Evolutionary conservation across 35 echinoderm and acorn worm species (phyloP).

Genomic region (Stichopus chloronotus): DNA sequence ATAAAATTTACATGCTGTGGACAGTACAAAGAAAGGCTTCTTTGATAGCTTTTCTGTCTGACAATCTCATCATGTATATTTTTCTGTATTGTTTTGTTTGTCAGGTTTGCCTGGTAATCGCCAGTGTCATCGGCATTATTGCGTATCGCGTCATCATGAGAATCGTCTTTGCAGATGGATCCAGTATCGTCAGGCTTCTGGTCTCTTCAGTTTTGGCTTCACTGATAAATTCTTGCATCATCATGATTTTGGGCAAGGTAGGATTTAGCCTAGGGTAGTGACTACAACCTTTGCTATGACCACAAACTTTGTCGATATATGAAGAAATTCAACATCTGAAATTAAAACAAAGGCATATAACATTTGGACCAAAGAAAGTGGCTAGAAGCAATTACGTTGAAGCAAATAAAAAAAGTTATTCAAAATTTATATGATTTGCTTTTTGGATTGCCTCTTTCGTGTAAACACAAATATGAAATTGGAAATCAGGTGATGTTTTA

Average conservation of each 20-base stretch:
- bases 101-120: slow-evolving; percentile 83
- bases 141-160: slow-evolving; percentile 74
- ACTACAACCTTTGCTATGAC: background rate
- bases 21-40: no score
- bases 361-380: no score
- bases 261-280: background rate
- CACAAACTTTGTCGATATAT: no score
- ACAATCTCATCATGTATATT: background rate
- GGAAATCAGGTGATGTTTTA: no score
- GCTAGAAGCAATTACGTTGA: no score
- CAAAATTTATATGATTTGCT: no score
- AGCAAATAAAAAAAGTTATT: no score
- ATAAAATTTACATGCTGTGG: no score
- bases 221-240: slow-evolving; percentile 79
- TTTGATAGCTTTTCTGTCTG: background rate
- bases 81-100: background rate
- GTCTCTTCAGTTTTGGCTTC: slow-evolving; percentile 69
- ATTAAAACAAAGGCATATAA: background rate
- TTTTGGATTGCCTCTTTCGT: no score
- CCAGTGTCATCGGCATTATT: slow-evolving; percentile 87
- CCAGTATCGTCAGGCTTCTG: slow-evolving; percentile 67
- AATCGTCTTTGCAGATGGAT: slow-evolving; percentile 40
- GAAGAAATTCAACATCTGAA: no score
- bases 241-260: slow-evolving; percentile 92
- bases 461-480: no score